phyloP scores from a whole-genome alignment of 2,888 invertebrate genomes.

The Hyppa rectilinea region DNA sequence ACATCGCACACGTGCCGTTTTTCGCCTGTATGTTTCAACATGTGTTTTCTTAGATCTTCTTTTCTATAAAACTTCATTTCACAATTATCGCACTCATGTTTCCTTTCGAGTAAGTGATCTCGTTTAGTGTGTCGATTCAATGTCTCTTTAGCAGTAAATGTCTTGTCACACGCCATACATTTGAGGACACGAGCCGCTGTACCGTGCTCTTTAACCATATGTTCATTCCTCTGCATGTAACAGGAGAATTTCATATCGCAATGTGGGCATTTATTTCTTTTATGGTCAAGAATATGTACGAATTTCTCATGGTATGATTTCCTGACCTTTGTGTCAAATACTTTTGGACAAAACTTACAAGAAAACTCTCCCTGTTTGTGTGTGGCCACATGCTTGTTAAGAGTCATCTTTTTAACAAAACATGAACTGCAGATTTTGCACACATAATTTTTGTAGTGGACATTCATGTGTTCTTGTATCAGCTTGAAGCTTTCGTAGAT shows the following conservation, averaged over 20 bases:
- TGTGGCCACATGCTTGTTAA: conserved; percentile 41
- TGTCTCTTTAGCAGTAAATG: conserved; percentile 36
- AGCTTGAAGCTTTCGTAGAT: conserved; percentile 48
- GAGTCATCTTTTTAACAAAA: conserved; percentile 76
- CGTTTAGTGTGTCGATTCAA: conserved; percentile 50
- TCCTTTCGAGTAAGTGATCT: conserved; percentile 59
- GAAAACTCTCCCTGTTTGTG: conserved; percentile 57
- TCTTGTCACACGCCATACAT: conserved; percentile 61
- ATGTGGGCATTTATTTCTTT: conserved; percentile 53
- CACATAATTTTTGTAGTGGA: conserved; percentile 55
- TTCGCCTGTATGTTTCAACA: conserved; percentile 60
- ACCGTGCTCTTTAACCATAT: conserved; percentile 57
- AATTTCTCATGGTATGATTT: conserved; percentile 57
- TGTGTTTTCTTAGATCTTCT: conserved; percentile 46
- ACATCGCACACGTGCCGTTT: conserved; percentile 53
- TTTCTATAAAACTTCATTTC: conserved; percentile 55
- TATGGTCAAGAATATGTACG: conserved; percentile 45
- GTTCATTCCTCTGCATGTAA: conserved; percentile 47
- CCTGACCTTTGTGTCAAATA: conserved; percentile 50
- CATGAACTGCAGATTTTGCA: conserved; percentile 71
- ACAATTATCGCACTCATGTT: conserved; percentile 50
- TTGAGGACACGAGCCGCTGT: conserved; percentile 28
- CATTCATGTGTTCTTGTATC: conserved; percentile 60
- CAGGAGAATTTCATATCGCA: conserved; percentile 53
- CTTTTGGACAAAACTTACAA: conserved; percentile 54